Percentiles rank a stretch among this genome's conserved stretches.
Evolutionary conservation across 2,113 vertebrate species (phyloP).

Genomic region (Hymenochirus boettgeri): DNA sequence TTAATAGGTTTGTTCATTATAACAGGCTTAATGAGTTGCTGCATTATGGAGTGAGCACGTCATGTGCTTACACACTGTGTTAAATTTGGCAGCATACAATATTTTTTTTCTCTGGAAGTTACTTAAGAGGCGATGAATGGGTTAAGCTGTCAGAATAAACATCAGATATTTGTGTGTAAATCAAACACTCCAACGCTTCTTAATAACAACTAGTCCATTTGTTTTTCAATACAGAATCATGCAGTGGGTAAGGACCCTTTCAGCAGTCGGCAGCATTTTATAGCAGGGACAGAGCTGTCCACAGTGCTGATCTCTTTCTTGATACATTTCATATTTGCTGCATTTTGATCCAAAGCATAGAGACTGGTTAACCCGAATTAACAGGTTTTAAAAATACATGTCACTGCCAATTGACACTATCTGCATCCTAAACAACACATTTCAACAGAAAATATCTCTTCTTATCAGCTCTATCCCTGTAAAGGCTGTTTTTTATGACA

Average conservation of each 20-base stretch:
- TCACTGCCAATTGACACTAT: too few relatives aligned
- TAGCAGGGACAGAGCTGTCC: constrained; percentile 1
- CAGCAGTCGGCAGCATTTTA: constrained; percentile 2
- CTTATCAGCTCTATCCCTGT: background rate
- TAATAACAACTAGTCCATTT: too few relatives aligned
- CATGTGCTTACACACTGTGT: background rate
- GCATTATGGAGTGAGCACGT: background rate
- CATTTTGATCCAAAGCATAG: background rate
- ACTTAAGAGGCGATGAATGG: too few relatives aligned
- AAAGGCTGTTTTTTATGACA: constrained; percentile 8
- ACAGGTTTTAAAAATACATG: background rate
- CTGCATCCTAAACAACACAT: background rate
- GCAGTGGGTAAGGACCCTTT: background rate
- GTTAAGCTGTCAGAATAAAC: too few relatives aligned
- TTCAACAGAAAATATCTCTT: constrained; percentile 1
- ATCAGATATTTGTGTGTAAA: too few relatives aligned
- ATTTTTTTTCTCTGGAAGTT: too few relatives aligned
- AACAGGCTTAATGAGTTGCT: background rate
- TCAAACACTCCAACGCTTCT: too few relatives aligned
- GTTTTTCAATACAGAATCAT: background rate
- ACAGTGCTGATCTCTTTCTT: constrained; percentile 2
- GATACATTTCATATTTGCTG: constrained; percentile 1
- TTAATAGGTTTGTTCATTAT: background rate
- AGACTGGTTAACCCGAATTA: background rate
- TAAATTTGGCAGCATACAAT: too few relatives aligned